These are phyloP conservation scores for Parelbella ahira DNA, from an alignment of 2,888 invertebrate species.

Conservation along the genomic window DNA sequence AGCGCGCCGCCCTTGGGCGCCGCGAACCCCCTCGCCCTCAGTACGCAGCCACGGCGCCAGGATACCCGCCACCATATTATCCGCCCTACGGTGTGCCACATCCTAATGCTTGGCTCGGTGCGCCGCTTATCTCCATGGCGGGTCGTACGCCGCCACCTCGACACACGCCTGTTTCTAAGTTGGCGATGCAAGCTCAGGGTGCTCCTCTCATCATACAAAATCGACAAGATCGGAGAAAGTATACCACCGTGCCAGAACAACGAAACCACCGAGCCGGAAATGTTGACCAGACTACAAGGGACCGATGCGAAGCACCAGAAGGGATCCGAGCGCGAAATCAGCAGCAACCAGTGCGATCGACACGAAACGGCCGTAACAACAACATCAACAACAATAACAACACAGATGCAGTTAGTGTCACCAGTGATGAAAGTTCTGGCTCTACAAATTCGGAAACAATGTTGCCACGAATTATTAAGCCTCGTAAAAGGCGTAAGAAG, in stretches of 20 bases:
- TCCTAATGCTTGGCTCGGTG: conserved; percentile 87
- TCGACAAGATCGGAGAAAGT: conserved; percentile 79
- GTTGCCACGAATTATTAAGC: conserved; percentile 93
- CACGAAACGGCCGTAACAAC: conserved; percentile 62
- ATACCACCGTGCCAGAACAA: conserved; percentile 61
- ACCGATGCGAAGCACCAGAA: conserved; percentile 61
- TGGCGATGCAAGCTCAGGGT: conserved; percentile 92
- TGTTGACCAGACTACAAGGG: conserved; percentile 52
- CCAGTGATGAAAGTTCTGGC: conserved; percentile 89
- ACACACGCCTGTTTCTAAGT: conserved; percentile 83
- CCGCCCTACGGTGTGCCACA: conserved; percentile 75
- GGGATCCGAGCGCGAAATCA: conserved; percentile 65
- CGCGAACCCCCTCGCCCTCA: conserved; percentile 78
- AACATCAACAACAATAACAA: conserved; percentile 52
- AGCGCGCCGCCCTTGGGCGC: conserved; percentile 77
- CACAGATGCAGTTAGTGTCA: conserved; percentile 86
- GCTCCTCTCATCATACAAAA: conserved; percentile 89
- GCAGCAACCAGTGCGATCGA: conserved; percentile 64
- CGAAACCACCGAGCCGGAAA: conserved; percentile 59
- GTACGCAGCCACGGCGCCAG: conserved; percentile 72
- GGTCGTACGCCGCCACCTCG: conserved; percentile 76
- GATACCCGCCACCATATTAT: conserved; percentile 76
- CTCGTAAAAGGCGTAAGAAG: conserved; percentile 93
- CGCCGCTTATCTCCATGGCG: conserved; percentile 90
- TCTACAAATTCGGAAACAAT: conserved; percentile 85